phyloP scores from a whole-genome alignment of 2,888 invertebrate genomes.

The Drosophila paracracens region DNA sequence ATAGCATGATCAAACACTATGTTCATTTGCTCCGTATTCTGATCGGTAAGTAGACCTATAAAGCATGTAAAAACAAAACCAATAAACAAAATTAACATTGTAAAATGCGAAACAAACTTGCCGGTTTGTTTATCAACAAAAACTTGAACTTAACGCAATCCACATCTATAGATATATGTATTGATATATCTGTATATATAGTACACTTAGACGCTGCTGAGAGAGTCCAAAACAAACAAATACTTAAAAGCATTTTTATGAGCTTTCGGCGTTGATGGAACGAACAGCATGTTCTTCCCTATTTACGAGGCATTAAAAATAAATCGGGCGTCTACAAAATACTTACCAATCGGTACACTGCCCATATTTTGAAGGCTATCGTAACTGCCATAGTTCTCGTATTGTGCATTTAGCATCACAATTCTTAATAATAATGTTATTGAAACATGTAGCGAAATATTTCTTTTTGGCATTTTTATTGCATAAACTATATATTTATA shows the following conservation, averaged over 20 bases:
- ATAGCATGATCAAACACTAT: slow-evolving; percentile 83
- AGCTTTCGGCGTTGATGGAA: slow-evolving; percentile 77
- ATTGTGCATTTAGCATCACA: slow-evolving; percentile 43
- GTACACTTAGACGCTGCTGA: slow-evolving; percentile 18
- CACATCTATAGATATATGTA: slow-evolving; percentile 5
- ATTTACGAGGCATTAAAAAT: slow-evolving; percentile 73
- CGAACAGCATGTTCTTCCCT: slow-evolving; percentile 76
- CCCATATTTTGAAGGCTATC: slow-evolving; percentile 47
- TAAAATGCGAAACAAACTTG: slow-evolving; percentile 26
- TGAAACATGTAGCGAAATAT: slow-evolving; percentile 14
- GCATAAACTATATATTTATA: slow-evolving; percentile 28
- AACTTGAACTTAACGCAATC: slow-evolving; percentile 61
- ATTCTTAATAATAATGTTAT: slow-evolving; percentile 23
- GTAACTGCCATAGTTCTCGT: slow-evolving; percentile 49
- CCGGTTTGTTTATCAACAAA: slow-evolving; percentile 76
- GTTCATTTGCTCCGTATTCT: slow-evolving; percentile 75
- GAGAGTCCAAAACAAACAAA: slow-evolving; percentile 71
- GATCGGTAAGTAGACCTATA: slow-evolving; percentile 81
- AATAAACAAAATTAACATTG: not conserved
- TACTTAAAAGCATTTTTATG: slow-evolving; percentile 69
- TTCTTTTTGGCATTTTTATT: slow-evolving; percentile 47
- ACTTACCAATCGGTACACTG: slow-evolving; percentile 72
- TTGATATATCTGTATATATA: slow-evolving; percentile 14
- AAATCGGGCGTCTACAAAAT: slow-evolving; percentile 60
- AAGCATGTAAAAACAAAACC: not conserved